A percentile compares a stretch with the other conserved stretches of the same genome.
Conservation (phyloP, 1,140 invertebrate genomes). For the Acromyrmex heyeri region DNA sequence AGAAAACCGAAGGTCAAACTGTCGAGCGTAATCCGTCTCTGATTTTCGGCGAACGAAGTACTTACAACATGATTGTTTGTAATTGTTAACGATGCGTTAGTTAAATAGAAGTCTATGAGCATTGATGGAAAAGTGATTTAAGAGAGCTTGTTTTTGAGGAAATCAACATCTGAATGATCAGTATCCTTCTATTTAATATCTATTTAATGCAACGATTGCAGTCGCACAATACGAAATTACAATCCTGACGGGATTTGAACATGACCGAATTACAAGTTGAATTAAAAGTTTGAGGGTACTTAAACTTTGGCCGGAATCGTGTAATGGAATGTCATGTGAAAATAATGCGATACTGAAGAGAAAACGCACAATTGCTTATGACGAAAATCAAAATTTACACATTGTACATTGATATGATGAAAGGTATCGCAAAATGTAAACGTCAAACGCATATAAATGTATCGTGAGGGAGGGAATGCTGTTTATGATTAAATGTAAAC, state of each 20-base stretch:
- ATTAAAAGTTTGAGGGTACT: constrained; percentile 42
- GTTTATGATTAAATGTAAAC: neutral
- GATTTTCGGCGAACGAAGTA: neutral
- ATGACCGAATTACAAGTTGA: constrained; percentile 40
- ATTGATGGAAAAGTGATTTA: constrained; percentile 6
- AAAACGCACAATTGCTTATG: constrained; percentile 33
- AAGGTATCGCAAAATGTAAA: constrained; percentile 40
- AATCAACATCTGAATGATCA: neutral
- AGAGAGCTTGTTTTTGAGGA: constrained; percentile 8
- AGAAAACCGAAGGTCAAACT: neutral
- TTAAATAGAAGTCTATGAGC: constrained; percentile 16
- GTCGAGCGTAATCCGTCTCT: neutral
- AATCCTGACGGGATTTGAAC: constrained; percentile 46
- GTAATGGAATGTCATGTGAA: constrained; percentile 37
- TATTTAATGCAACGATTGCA: constrained; percentile 29
- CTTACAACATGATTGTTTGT: neutral
- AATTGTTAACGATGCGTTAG: constrained; percentile 24
- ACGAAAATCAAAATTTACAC: constrained; percentile 21
- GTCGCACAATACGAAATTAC: constrained; percentile 31
- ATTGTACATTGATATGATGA: constrained; percentile 1
- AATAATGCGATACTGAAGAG: constrained; percentile 23
- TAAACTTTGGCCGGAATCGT: constrained; percentile 23
- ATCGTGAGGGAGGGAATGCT: constrained; percentile 1
- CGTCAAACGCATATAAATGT: constrained; percentile 12
- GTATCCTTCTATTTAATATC: neutral